Evolutionary conservation across 1,140 invertebrate genomes (phyloP), one percentile per base, ranked within the genome.

Genomic region (Antheraea pernyi): DNA sequence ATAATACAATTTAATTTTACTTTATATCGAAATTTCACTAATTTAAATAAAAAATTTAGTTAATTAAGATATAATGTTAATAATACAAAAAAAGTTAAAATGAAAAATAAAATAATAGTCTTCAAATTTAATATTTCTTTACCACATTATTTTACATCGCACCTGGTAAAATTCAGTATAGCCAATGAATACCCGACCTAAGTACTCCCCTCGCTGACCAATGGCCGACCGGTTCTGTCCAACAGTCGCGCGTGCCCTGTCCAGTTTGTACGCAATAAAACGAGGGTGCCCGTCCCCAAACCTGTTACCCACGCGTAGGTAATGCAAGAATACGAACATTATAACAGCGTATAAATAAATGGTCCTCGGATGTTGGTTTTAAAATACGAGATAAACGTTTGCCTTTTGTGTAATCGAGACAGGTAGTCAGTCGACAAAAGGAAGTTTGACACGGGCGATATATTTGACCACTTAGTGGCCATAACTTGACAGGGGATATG

Each of bases 291-390:
- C 39, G 53, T 62, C 67, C 59, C 63, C 53, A 13, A 16, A 53
- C 16, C 16, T 53, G 46, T 53, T 53, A 53, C 19, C 64, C 68
- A 75, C 70, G 70, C 66, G 68, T 13, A 60, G 19, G 46, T 19
- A 69, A 59, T 60, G 53, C 39, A 19, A 67, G 30, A 46, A 71
- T 67, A 66, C 48, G 19, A 22, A 13, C 64, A 60, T 37, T 68
- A 69, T 74, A 66, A 79, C 75, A 75, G 62, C 75, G 75, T 78
- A 76, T 88, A 82, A 84, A 86, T 78, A 73, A 75, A 73, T 89
- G 88, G 84, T 86, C 83, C 88, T 79, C 79, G 86, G 89, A 90
- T 91, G 87, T 82, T 88, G 82, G 73, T 77, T 66, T 68, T 53
- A 58, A 64, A 75, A 60, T 53, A 71, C 68, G 70, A 78, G 74